These are phyloP conservation scores for Drosophila azteca DNA, from an alignment of 1,140 invertebrate species.

Conservation along the genomic window DNA sequence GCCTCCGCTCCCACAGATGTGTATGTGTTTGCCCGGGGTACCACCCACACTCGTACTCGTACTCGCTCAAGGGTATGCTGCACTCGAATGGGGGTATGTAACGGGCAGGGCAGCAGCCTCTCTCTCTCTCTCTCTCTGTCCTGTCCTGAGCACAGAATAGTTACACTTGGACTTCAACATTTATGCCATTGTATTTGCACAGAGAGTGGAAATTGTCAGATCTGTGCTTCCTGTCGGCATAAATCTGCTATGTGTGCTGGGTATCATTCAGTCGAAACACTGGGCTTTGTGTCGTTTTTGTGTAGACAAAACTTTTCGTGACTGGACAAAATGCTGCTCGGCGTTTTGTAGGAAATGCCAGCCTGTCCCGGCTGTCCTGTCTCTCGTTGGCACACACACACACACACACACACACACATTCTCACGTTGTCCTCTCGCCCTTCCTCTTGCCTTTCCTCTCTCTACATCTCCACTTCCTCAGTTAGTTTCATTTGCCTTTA, in stretches of 20 bases:
- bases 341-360: constrained; percentile 56
- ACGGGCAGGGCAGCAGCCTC: background rate
- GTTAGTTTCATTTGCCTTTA: constrained; percentile 79
- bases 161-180: no score
- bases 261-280: no score
- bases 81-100: no score
- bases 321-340: constrained; percentile 69
- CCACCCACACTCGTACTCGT: no score
- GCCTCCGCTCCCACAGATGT: constrained; percentile 10
- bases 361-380: constrained; percentile 49
- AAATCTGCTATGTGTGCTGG: constrained; percentile 1
- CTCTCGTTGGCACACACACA: constrained; percentile 67
- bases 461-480: constrained; percentile 23
- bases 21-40: no score
- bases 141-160: no score
- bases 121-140: no score
- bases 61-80: no score
- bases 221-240: background rate
- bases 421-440: no score
- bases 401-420: background rate
- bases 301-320: constrained; percentile 71
- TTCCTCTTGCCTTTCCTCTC: constrained; percentile 1
- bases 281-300: constrained; percentile 5
- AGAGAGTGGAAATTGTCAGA: no score
- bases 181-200: no score